A percentile compares a stretch with the other conserved stretches of the same genome.
phyloP scores from a whole-genome alignment of 2,888 invertebrate species.

The Mythimna ferrago region DNA sequence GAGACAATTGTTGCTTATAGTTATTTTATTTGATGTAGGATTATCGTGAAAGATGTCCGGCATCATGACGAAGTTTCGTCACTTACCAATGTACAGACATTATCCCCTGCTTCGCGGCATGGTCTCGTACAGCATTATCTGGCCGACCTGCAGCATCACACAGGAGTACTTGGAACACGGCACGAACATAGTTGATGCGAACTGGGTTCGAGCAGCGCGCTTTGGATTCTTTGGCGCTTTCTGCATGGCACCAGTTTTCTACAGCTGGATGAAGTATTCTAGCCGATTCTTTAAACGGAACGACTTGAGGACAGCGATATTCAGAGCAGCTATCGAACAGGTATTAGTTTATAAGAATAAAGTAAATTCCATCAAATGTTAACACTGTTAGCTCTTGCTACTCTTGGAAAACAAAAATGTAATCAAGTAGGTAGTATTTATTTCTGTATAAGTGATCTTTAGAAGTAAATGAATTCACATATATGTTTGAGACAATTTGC shows the following conservation, averaged over 20 bases:
- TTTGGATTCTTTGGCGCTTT: conserved; percentile 94
- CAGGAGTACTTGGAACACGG: conserved; percentile 90
- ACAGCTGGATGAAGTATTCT: conserved; percentile 93
- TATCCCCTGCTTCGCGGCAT: conserved; percentile 91
- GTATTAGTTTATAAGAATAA: conserved; percentile 35
- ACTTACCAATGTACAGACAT: conserved; percentile 75
- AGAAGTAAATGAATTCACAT: too few relatives aligned
- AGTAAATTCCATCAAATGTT: too few relatives aligned
- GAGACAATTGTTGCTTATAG: too few relatives aligned
- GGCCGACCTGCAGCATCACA: conserved; percentile 93
- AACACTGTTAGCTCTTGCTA: too few relatives aligned
- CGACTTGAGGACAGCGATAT: conserved; percentile 74
- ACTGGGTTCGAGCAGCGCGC: conserved; percentile 92
- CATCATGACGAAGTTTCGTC: conserved; percentile 81
- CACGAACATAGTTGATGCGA: conserved; percentile 72
- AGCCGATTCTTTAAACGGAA: conserved; percentile 77
- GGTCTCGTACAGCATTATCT: conserved; percentile 93
- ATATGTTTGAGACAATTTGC: too few relatives aligned
- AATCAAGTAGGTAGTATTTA: too few relatives aligned
- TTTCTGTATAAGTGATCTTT: too few relatives aligned
- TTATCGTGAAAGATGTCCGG: conserved; percentile 14
- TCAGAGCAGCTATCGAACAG: conserved; percentile 91
- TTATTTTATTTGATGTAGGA: neutral
- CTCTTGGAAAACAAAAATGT: too few relatives aligned
- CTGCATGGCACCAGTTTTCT: conserved; percentile 94